phyloP scores from a whole-genome alignment of 2,888 invertebrate genomes.

The Ceriagrion tenellum region DNA sequence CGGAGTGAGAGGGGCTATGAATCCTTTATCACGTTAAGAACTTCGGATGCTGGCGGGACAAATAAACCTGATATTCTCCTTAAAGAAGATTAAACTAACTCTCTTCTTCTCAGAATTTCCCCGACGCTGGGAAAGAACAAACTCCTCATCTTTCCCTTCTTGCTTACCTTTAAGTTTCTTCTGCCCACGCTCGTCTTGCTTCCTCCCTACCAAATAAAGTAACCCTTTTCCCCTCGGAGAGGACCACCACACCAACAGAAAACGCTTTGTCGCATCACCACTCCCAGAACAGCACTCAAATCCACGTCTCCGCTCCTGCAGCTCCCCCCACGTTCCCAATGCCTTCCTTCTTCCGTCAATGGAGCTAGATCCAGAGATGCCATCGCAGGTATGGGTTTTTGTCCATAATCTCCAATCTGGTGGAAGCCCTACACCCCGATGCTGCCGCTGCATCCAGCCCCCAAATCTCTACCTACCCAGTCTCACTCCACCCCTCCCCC shows the following conservation, averaged over 20 bases:
- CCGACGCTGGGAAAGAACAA: background rate
- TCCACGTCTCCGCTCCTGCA: background rate
- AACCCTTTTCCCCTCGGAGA: background rate
- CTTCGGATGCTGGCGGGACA: no score
- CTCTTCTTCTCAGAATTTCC: background rate
- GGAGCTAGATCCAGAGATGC: constrained; percentile 45
- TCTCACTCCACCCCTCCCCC: background rate
- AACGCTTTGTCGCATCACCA: background rate
- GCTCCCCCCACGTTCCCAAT: background rate
- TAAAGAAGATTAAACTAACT: no score
- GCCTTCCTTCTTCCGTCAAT: background rate
- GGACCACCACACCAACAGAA: background rate
- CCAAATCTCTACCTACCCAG: background rate
- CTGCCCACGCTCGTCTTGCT: background rate
- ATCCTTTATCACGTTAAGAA: no score
- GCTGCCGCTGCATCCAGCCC: background rate
- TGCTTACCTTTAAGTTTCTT: background rate
- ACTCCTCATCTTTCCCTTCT: background rate
- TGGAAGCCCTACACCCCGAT: background rate
- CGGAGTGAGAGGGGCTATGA: no score
- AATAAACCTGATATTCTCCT: no score
- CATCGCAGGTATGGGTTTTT: constrained; percentile 56
- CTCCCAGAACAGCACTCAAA: background rate
- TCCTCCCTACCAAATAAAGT: background rate
- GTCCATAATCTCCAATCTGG: constrained; percentile 60